Conservation (phyloP, 2,113 vertebrate species). For the Nibea coibor region DNA sequence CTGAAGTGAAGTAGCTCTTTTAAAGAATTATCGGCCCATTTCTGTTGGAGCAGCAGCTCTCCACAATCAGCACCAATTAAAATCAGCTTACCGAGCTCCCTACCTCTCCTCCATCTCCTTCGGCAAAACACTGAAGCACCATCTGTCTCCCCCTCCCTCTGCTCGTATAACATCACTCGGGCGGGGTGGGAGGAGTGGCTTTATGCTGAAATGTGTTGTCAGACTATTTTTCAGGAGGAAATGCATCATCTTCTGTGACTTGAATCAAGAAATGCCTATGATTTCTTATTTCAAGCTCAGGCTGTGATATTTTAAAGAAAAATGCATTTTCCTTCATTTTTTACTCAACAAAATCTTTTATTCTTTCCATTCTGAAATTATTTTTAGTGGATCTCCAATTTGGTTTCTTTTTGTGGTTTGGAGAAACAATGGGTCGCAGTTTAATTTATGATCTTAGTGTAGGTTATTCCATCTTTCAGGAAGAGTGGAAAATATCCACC, state of each 20-base stretch:
- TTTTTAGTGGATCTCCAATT: background rate
- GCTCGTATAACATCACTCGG: background rate
- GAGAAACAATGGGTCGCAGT: background rate
- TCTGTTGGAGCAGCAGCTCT: slow-evolving; percentile 9
- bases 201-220: background rate
- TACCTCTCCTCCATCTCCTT: slow-evolving; percentile 27
- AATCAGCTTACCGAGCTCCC: slow-evolving; percentile 39
- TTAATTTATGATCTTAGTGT: slow-evolving; percentile 2
- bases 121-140: slow-evolving; percentile 39
- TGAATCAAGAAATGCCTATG: background rate
- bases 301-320: background rate
- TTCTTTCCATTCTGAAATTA: background rate
- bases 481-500: no score
- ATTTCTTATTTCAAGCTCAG: background rate
- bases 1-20: slow-evolving; percentile 18
- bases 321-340: background rate
- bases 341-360: background rate
- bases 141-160: slow-evolving; percentile 56
- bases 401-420: background rate
- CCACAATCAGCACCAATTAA: slow-evolving; percentile 61
- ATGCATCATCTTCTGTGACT: background rate
- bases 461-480: background rate
- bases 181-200: background rate
- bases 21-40: slow-evolving; percentile 7
- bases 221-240: background rate